Evolutionary conservation across 2,888 invertebrate genomes (phyloP).

Genomic region (Macrosoma leucophasiata): DNA sequence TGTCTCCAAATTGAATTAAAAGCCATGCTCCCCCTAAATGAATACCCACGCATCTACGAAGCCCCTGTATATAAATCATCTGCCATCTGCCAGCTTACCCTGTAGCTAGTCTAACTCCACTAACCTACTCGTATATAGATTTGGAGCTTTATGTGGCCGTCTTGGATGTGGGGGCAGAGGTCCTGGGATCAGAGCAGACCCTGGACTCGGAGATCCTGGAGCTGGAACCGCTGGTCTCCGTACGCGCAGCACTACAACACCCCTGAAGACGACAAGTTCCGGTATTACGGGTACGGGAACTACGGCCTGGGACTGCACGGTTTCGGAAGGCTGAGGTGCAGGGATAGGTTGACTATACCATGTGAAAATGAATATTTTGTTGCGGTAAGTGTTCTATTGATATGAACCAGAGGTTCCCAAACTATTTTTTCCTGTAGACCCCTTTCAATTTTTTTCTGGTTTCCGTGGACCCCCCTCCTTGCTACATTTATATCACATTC

Average conservation of each 20-base stretch:
- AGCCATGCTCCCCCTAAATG: no score
- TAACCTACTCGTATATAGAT: conserved; percentile 47
- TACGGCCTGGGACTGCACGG: conserved; percentile 46
- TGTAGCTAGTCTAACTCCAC: conserved; percentile 49
- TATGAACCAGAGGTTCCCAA: no score
- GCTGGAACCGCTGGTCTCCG: conserved; percentile 54
- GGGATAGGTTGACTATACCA: conserved; percentile 85
- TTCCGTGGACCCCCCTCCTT: no score
- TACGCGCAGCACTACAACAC: conserved; percentile 54
- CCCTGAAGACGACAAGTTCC: conserved; percentile 37
- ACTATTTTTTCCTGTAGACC: no score
- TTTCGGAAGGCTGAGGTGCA: conserved; percentile 71
- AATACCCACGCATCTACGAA: no score
- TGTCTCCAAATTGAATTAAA: no score
- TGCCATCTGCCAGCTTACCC: no score
- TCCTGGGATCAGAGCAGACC: conserved; percentile 57
- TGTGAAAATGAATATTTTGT: conserved; percentile 91
- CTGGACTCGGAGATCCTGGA: conserved; percentile 32
- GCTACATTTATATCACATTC: no score
- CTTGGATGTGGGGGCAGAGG: conserved; percentile 56
- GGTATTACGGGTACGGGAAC: conserved; percentile 59
- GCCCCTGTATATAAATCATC: no score
- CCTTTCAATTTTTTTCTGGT: no score
- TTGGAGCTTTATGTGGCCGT: conserved; percentile 61
- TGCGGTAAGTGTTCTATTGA: conserved; percentile 64